phyloP scores from a whole-genome alignment of 2,113 vertebrate species.

The Sylvicapra grimmia region DNA sequence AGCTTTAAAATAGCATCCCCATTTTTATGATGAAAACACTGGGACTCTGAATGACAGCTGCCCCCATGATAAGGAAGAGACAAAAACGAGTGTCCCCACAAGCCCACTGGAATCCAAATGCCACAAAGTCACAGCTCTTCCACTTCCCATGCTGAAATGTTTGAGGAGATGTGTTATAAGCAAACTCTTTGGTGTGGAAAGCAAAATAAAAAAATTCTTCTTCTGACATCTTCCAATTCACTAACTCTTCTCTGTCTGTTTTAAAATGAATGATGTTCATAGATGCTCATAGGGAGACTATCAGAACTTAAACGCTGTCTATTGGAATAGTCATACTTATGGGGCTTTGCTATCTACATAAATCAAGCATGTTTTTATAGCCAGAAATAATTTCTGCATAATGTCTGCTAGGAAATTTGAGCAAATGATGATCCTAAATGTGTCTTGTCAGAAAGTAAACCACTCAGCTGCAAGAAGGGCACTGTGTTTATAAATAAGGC shows the following conservation, averaged over 20 bases:
- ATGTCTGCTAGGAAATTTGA: constrained; percentile 17
- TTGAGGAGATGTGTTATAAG: not conserved
- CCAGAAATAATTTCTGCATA: constrained; percentile 30
- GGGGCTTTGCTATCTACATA: not conserved
- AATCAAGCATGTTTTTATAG: constrained; percentile 6
- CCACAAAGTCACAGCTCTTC: not conserved
- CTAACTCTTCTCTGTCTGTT: not conserved
- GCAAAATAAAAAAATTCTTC: not conserved
- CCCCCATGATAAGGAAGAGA: not conserved
- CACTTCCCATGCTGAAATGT: not conserved
- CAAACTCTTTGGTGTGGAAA: not conserved
- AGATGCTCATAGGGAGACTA: not conserved
- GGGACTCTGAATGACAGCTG: not conserved
- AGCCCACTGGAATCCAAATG: not conserved
- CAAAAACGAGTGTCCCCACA: not conserved
- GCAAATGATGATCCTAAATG: not conserved
- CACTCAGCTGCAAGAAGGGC: not conserved
- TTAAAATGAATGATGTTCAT: not conserved
- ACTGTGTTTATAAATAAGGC: not conserved
- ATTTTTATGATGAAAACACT: not conserved
- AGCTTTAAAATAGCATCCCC: not conserved
- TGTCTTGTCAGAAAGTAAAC: constrained; percentile 28
- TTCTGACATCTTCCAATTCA: not conserved
- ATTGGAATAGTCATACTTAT: not conserved
- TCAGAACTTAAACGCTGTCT: not conserved